Conservation (phyloP, 2,113 vertebrate genomes). For the Cnemophilus loriae region DNA sequence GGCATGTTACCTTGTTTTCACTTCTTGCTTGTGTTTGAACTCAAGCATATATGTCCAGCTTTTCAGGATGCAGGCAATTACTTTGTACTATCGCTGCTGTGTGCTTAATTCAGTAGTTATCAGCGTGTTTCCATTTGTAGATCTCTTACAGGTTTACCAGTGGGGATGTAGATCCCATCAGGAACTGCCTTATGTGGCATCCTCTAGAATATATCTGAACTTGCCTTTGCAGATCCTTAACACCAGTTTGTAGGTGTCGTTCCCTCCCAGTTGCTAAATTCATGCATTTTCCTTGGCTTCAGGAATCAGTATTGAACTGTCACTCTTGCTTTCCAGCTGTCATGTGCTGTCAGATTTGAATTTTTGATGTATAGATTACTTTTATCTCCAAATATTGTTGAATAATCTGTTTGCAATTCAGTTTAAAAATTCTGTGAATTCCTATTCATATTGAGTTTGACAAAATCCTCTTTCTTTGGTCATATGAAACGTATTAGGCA, state of each 20-base stretch:
- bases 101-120: background rate
- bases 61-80: background rate
- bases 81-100: background rate
- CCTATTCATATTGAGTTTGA: background rate
- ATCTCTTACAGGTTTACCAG: background rate
- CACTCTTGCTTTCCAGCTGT: background rate
- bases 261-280: background rate
- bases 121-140: background rate
- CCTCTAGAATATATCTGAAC: background rate
- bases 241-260: background rate
- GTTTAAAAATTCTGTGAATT: background rate
- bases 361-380: background rate
- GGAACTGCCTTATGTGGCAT: background rate
- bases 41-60: background rate
- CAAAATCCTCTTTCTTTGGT: background rate
- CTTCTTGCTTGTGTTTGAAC: background rate
- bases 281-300: background rate
- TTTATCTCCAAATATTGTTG: background rate
- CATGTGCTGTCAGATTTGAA: background rate
- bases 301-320: background rate
- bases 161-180: background rate
- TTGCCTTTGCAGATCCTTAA: background rate
- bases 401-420: constrained; percentile 5
- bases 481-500: background rate
- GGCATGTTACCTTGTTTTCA: background rate